Evolutionary conservation across 1,140 invertebrate species (phyloP).

Genomic region (Episyrphus balteatus): DNA sequence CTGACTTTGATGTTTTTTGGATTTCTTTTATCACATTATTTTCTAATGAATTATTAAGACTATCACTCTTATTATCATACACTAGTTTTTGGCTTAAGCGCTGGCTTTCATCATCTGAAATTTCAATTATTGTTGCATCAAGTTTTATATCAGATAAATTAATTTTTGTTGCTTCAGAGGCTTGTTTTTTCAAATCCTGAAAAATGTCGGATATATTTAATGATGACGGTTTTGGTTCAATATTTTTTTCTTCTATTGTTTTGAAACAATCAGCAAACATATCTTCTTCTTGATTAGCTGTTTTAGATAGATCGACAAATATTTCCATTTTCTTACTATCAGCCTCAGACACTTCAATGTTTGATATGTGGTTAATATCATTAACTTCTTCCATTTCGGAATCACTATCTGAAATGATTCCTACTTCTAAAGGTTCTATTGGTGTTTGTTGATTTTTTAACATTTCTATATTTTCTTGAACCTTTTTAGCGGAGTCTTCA

Average conservation of each 20-base stretch:
- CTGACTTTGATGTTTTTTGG: slow-evolving; percentile 10
- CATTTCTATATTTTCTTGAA: background rate
- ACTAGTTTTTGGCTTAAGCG: too few relatives aligned
- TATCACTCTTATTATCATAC: too few relatives aligned
- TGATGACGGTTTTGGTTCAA: too few relatives aligned
- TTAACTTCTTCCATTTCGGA: slow-evolving; percentile 11
- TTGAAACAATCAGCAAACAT: slow-evolving; percentile 56
- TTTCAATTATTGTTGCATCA: slow-evolving; percentile 11
- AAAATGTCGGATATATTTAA: too few relatives aligned
- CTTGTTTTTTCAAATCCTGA: slow-evolving; percentile 17
- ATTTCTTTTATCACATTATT: too few relatives aligned
- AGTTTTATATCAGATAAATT: slow-evolving; percentile 11
- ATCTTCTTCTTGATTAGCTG: slow-evolving; percentile 44
- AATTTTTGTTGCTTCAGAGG: slow-evolving; percentile 15
- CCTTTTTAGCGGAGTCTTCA: background rate
- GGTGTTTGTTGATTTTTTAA: background rate
- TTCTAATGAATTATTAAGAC: too few relatives aligned
- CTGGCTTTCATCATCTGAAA: slow-evolving; percentile 18
- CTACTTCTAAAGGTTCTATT: slow-evolving; percentile 1
- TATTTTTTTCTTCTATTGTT: background rate
- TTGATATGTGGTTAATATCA: background rate
- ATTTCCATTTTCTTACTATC: slow-evolving; percentile 24
- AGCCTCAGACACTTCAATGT: too few relatives aligned
- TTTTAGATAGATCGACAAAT: slow-evolving; percentile 24
- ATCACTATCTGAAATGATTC: slow-evolving; percentile 11